Percentiles rank a stretch among this genome's conserved stretches.
These are phyloP conservation scores for Steatocranus sp. DNA, from an alignment of 2,797 vertebrate genomes.

Conservation along the genomic window DNA sequence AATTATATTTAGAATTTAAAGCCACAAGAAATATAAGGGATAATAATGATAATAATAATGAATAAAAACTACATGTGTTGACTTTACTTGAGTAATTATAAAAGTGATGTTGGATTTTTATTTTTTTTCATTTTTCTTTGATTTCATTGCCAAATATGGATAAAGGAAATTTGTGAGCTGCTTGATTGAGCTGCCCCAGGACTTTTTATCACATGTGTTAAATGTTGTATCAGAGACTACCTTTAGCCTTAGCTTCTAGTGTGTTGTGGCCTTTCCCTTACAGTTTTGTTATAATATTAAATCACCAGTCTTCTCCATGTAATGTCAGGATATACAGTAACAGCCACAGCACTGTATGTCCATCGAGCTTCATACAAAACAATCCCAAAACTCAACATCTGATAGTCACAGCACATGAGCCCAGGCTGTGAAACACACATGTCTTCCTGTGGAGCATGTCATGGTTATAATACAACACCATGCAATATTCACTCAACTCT, in stretches of 20 bases:
- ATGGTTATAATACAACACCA: too few relatives aligned
- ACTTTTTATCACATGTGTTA: neutral
- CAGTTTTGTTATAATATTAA: neutral
- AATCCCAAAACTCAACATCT: neutral
- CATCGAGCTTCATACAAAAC: neutral
- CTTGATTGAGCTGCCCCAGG: neutral
- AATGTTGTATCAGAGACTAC: neutral
- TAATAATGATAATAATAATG: neutral
- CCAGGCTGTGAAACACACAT: neutral
- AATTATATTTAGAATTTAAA: neutral
- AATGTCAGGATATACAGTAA: neutral
- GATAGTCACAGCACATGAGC: neutral
- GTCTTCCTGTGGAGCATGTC: neutral
- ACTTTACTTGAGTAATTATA: neutral
- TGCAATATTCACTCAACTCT: neutral
- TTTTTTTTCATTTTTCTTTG: neutral
- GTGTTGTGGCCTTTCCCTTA: neutral
- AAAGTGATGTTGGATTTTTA: neutral
- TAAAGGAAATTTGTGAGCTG: neutral
- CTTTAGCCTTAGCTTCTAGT: neutral
- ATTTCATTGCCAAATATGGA: neutral
- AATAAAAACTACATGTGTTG: neutral
- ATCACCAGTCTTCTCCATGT: neutral
- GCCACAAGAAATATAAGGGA: neutral
- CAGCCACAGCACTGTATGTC: neutral